phyloP scores from a whole-genome alignment of 1,140 invertebrate genomes.

The Nebria ingens region DNA sequence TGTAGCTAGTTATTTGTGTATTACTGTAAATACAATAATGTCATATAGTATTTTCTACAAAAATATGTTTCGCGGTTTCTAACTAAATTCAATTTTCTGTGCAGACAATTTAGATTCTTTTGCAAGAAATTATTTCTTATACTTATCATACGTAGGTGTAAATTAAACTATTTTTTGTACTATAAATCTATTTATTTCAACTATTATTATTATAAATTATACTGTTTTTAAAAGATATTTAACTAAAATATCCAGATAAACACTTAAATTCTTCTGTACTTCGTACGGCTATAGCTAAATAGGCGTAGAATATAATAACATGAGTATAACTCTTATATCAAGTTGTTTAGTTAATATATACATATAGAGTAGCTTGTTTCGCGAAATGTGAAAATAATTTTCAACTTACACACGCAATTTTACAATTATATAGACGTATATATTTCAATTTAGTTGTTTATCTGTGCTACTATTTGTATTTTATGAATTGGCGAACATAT shows the following conservation, averaged over 20 bases:
- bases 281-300: too few species aligned
- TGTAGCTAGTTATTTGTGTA: background rate
- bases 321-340: background rate
- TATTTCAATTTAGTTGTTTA: background rate
- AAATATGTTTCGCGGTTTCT: background rate
- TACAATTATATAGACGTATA: background rate
- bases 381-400: background rate
- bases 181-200: background rate
- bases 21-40: background rate
- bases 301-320: background rate
- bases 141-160: background rate
- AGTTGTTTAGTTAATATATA: too few species aligned
- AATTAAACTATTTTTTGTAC: background rate
- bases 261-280: too few species aligned
- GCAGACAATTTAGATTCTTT: too few species aligned
- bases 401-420: background rate
- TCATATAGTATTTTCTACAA: background rate
- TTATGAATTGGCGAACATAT: too few species aligned
- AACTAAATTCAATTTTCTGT: too few species aligned
- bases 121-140: too few species aligned
- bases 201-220: background rate
- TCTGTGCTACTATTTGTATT: background rate
- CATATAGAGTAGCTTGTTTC: too few species aligned
- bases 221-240: background rate
- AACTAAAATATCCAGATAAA: too few species aligned